Base-by-base conservation (phyloP, 2,888 invertebrate species). In the Eumacrocentrus americanus region DNA sequence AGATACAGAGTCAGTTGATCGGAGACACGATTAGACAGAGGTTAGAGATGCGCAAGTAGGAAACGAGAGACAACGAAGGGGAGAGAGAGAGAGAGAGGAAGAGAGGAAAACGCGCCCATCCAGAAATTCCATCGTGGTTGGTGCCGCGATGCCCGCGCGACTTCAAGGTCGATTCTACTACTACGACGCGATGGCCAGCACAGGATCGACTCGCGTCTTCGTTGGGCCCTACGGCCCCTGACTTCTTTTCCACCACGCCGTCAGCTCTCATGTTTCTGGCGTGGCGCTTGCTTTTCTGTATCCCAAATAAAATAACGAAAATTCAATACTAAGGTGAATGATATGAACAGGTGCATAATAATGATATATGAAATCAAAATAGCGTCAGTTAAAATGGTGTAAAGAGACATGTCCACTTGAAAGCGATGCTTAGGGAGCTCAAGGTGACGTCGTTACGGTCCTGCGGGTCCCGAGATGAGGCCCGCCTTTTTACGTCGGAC, bases 121-220 rank as follows among this genome's bases (percentile, higher is more conserved):
- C 73, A 79, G 76, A 79, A 78, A 80, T 80, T 80, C 79, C 80
- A 79, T 74, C 76, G 76, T 76, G 78, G 79, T 75, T 75, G 77
- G 58, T 50, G 59, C 61, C 61, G 76, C 77, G 76, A 76, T 76
- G 76, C 74, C 63, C 63, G 65, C 61, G 77, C 77, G 77, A 78
- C 76, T 55, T 79, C 80, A 80, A 80, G 80, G 80, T 80, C 80
- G 80, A 75, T 75, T 78, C 74, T 80, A 78, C 78, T 76, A 78
- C 77, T 64, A 67, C 74, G 68, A 68, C 72, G 68, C 70, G 73
- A 73, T 62, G 65, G 69, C 72, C 73, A 74, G 73, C 64, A 72
- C 77, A 79, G 78, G 74, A 73, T 77, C 76, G 79, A 78, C 75
- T 67, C 72, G 74, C 73, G 78, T 78, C 78, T 78, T 77, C 77